Percentiles rank a stretch among this genome's conserved stretches.
These are phyloP conservation scores for Acanthosepion pharaonis DNA, from an alignment of 2,888 invertebrate genomes.

Conservation along the genomic window DNA sequence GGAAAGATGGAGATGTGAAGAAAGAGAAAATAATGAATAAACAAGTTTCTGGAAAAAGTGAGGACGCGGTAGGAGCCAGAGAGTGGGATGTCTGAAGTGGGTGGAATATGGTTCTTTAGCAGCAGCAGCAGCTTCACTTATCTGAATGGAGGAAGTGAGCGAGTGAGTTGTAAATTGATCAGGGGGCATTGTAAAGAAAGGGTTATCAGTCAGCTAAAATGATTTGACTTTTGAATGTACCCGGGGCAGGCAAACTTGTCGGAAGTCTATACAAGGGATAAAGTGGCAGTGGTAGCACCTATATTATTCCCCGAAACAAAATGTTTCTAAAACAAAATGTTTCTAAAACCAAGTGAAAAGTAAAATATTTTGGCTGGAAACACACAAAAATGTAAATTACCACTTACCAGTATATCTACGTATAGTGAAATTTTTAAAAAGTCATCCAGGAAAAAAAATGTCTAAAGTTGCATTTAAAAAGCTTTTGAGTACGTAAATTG, in stretches of 20 bases:
- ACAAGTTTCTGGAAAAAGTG: neutral
- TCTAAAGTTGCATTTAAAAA: too few relatives aligned
- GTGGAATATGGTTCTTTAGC: slow-evolving; percentile 33
- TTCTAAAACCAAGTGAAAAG: neutral
- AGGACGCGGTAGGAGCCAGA: neutral
- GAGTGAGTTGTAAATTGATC: slow-evolving; percentile 40
- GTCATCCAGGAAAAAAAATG: too few relatives aligned
- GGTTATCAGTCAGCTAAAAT: slow-evolving; percentile 42
- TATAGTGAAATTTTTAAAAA: too few relatives aligned
- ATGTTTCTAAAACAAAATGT: neutral
- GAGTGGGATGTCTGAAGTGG: neutral
- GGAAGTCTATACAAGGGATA: neutral
- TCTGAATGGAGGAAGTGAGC: slow-evolving; percentile 38
- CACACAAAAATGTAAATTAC: too few relatives aligned
- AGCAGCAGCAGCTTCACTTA: slow-evolving; percentile 8
- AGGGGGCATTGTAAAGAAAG: slow-evolving; percentile 6
- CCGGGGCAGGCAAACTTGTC: neutral
- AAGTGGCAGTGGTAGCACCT: neutral
- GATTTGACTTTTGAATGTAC: slow-evolving; percentile 18
- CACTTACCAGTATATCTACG: too few relatives aligned
- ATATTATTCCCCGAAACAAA: neutral
- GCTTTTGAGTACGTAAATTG: too few relatives aligned
- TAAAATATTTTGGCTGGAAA: too few relatives aligned
- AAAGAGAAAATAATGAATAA: slow-evolving; percentile 39
- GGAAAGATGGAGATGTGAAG: neutral